These are phyloP conservation scores for Syritta pipiens DNA, from an alignment of 2,888 invertebrate genomes.

Conservation along the genomic window DNA sequence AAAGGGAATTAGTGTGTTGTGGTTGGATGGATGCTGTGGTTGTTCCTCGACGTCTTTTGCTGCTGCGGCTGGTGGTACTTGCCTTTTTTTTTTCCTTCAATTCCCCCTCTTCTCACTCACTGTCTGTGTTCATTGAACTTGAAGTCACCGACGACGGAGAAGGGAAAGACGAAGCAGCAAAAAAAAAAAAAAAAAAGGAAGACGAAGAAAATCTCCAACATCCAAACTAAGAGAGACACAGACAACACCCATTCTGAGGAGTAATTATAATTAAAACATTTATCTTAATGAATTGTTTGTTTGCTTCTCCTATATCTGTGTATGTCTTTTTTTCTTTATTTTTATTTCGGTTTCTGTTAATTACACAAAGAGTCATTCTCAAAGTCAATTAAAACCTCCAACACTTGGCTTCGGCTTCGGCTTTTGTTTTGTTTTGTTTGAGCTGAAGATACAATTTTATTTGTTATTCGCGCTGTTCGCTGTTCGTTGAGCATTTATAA, in stretches of 20 bases:
- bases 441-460: no score
- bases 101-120: constrained; percentile 8
- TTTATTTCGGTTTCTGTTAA: constrained; percentile 14
- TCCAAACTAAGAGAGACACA: not conserved
- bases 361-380: constrained; percentile 20
- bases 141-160: no score
- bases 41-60: not conserved
- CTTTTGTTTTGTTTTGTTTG: no score
- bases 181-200: no score
- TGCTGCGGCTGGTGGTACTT: not conserved
- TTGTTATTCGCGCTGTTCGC: not conserved
- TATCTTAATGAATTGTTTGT: constrained; percentile 39
- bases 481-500: constrained; percentile 1
- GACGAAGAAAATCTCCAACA: no score
- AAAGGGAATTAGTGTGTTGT: constrained; percentile 32
- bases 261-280: constrained; percentile 52
- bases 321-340: not conserved
- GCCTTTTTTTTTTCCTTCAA: not conserved
- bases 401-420: constrained; percentile 29
- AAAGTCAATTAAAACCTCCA: constrained; percentile 58
- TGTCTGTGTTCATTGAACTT: constrained; percentile 66
- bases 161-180: no score
- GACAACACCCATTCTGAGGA: not conserved
- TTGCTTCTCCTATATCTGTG: not conserved
- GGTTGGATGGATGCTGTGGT: constrained; percentile 23